Percentiles rank a stretch among this genome's conserved stretches.
Evolutionary conservation across 1,140 invertebrate genomes (phyloP).

Genomic region (Hypothenemus hampei): DNA sequence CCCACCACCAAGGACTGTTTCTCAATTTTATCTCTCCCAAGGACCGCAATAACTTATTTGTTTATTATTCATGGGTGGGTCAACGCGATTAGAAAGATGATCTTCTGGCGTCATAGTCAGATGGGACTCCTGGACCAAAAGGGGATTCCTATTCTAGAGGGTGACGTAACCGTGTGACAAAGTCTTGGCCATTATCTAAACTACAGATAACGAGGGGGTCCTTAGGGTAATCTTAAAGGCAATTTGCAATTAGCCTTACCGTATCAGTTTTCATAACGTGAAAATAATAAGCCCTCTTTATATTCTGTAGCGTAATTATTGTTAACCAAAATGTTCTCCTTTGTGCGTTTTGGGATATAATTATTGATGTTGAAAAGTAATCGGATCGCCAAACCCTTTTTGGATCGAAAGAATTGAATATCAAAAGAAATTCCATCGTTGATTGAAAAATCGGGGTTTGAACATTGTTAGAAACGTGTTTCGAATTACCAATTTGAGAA

Average conservation of each 20-base stretch:
- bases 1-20: no score
- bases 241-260: slow-evolving; percentile 27
- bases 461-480: no score
- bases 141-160: slow-evolving; percentile 11
- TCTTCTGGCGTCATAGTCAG: slow-evolving; percentile 33
- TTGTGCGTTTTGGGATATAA: no score
- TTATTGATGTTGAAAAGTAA: no score
- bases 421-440: no score
- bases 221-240: slow-evolving; percentile 31
- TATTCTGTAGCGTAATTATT: no score
- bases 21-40: no score
- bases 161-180: slow-evolving; percentile 23
- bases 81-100: slow-evolving; percentile 31
- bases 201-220: slow-evolving; percentile 22
- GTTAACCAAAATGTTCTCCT: background rate
- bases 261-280: slow-evolving; percentile 22
- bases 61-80: slow-evolving; percentile 29
- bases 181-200: slow-evolving; percentile 31
- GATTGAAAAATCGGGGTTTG: no score
- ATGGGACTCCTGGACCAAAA: slow-evolving; percentile 19
- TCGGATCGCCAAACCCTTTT: no score
- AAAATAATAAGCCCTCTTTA: slow-evolving; percentile 11
- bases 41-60: no score
- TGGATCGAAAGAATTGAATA: no score
- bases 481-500: no score